phyloP scores from a whole-genome alignment of 1,140 invertebrate genomes.

The Euglossa dilemma region DNA sequence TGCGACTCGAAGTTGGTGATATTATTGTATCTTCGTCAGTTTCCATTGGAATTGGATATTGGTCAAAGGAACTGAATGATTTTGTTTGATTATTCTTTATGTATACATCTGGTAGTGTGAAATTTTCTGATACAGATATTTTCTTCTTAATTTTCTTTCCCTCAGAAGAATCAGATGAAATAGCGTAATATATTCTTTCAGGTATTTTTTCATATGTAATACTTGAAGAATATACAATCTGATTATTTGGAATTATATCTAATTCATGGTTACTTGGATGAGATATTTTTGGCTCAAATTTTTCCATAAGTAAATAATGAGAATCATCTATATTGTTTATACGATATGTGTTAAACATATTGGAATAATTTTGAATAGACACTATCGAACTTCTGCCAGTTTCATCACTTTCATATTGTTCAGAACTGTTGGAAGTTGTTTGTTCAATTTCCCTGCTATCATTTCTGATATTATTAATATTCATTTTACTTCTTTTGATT shows the following conservation, averaged over 20 bases:
- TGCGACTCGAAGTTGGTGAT: conserved; percentile 46
- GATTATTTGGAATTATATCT: background rate
- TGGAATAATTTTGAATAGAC: conserved; percentile 23
- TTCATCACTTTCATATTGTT: conserved; percentile 31
- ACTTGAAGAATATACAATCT: background rate
- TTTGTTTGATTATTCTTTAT: background rate
- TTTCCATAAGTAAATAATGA: background rate
- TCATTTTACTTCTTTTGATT: background rate
- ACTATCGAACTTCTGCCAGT: background rate
- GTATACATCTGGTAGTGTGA: background rate
- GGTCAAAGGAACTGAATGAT: background rate
- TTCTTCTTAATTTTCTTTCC: background rate
- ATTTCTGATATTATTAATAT: background rate
- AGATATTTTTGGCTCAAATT: background rate
- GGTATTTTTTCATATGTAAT: conserved; percentile 27
- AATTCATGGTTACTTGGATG: background rate
- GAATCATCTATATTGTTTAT: background rate
- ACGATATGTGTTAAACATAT: background rate
- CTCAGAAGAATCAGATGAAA: conserved; percentile 32
- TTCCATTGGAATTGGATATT: conserved; percentile 29
- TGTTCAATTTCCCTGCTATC: background rate
- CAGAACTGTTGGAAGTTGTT: conserved; percentile 15
- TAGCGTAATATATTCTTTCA: conserved; percentile 26
- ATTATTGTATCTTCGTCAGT: conserved; percentile 42
- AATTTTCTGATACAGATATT: background rate